Evolutionary conservation across 2,797 vertebrate genomes (phyloP), one percentile per base, ranked within the genome.

Genomic region (Halcyon leucocephala): DNA sequence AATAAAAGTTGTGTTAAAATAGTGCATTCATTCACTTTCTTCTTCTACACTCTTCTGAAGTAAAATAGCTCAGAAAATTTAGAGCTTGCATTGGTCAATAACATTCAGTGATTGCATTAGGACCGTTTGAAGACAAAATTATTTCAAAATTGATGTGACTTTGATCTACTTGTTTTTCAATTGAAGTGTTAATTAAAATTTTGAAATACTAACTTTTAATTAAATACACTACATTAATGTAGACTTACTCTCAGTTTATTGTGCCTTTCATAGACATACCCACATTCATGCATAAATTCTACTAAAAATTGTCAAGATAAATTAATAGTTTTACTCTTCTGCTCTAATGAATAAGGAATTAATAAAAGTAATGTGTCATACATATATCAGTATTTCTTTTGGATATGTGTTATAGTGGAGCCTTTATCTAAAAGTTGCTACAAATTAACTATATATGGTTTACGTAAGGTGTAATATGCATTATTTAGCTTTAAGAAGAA

Each of bases 81-180:
- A 69, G 25, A 39, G 14, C 18, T 64, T 69, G 5, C 29, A 57
- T 33, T 55, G 67, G 9, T 54, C 62, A 81, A 41, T 89, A 93
- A 71, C 61, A 21, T 88, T 48, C 46, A 25, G 94, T 93, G 26
- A 74, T 41, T 93, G 21, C 26, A 89, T 84, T 51, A 70, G 41
- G 42, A 60, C 67, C 18, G 26, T 64, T 85, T 78, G 35, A 85
- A 70, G 66, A 70, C 5, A 83, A 88, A 66, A 87, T 78, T 77
- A 84, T 67, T 76, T 84, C 67, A 86, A 89, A 86, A 88, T 69
- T 24, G 0, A 62, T 79, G 24, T 70, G 24, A 14, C 8, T 60
- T 81, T 91, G n/a, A 89, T 66, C 71, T 62, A 65, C 6, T 73
- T 95, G 19, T 19, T 93, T 87, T 92, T 86, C 39, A 95, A 55